phyloP scores from a whole-genome alignment of 1,140 invertebrate species.

The Radopholus similis region DNA sequence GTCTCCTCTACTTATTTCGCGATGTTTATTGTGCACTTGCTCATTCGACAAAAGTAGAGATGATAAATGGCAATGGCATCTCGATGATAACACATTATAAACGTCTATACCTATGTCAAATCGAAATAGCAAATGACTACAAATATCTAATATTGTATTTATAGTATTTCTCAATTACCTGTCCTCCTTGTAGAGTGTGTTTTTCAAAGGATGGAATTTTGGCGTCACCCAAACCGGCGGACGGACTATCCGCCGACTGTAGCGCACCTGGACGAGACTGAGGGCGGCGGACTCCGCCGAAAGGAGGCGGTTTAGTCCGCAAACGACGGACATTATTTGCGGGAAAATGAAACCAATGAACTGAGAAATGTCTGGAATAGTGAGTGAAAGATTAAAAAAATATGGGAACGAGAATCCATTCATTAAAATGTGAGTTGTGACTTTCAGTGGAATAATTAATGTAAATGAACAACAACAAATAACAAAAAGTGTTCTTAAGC shows the following conservation, averaged over 20 bases:
- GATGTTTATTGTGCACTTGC: too few species aligned
- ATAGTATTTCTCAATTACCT: too few species aligned
- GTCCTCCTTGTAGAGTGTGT: slow-evolving; percentile 14
- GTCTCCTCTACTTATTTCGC: too few species aligned
- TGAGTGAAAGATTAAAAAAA: neutral
- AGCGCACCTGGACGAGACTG: neutral
- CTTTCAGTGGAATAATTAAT: neutral
- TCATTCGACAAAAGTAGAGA: too few species aligned
- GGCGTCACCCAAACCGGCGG: slow-evolving; percentile 29
- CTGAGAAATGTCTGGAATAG: neutral
- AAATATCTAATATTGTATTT: too few species aligned
- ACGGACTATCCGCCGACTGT: neutral
- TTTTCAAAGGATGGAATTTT: slow-evolving; percentile 10
- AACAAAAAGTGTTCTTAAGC: neutral
- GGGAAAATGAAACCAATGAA: slow-evolving; percentile 2
- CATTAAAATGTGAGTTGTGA: neutral
- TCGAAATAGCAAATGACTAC: too few species aligned
- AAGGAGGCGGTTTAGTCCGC: too few species aligned
- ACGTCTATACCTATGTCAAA: too few species aligned
- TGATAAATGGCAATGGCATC: too few species aligned
- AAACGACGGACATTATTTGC: neutral
- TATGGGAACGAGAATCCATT: neutral
- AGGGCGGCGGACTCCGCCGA: too few species aligned
- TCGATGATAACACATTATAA: too few species aligned
- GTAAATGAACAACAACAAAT: slow-evolving; percentile 1